These are phyloP conservation scores for Rhyacophila brunnea DNA, from an alignment of 1,140 invertebrate species.

Conservation along the genomic window DNA sequence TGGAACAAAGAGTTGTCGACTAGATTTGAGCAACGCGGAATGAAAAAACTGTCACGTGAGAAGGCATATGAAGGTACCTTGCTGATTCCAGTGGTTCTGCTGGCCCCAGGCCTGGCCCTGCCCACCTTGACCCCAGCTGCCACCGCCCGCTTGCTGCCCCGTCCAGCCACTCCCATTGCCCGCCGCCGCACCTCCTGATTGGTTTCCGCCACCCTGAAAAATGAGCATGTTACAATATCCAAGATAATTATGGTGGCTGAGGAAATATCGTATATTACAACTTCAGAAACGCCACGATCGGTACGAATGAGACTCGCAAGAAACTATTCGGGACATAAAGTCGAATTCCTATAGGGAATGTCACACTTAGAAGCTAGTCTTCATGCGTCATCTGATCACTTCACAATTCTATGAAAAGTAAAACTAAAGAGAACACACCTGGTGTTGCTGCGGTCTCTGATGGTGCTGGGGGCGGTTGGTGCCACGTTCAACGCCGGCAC, in stretches of 20 bases:
- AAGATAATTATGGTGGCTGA: neutral
- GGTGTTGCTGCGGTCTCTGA: neutral
- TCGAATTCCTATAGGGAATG: no score
- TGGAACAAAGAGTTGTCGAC: no score
- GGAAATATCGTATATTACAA: neutral
- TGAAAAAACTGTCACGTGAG: no score
- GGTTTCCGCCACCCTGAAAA: constrained; percentile 4
- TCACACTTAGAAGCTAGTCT: no score
- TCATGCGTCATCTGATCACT: no score
- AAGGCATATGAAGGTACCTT: no score
- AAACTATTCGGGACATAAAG: neutral
- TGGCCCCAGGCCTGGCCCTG: constrained; percentile 13
- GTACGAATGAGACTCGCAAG: neutral
- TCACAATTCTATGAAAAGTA: no score
- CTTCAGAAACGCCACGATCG: neutral
- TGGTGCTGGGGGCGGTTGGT: neutral
- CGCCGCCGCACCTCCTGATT: constrained; percentile 3
- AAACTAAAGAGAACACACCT: no score
- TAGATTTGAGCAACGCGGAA: no score
- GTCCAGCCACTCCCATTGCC: neutral
- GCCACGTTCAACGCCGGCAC: neutral
- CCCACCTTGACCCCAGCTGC: neutral
- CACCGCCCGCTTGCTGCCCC: neutral
- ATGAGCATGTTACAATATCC: neutral
- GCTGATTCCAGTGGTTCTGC: neutral